A percentile compares a stretch with the other conserved stretches of the same genome.
phyloP scores from a whole-genome alignment of 2,888 invertebrate species.

The Quadriops clusia region DNA sequence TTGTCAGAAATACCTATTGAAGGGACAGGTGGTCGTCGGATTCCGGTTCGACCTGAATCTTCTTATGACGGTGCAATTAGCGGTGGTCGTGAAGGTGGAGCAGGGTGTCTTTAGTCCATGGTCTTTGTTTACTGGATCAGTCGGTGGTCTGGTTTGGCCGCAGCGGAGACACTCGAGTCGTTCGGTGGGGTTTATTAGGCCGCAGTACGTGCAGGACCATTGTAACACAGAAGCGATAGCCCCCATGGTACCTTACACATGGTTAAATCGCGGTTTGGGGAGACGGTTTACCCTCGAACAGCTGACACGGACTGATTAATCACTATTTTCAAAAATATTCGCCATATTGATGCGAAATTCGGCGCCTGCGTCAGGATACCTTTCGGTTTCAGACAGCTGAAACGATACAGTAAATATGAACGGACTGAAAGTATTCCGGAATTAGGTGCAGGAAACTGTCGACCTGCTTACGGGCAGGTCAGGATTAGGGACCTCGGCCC shows the following conservation, averaged over 20 bases:
- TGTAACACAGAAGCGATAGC: conserved; percentile 89
- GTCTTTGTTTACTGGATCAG: conserved; percentile 28
- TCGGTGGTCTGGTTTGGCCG: conserved; percentile 53
- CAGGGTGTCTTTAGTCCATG: conserved; percentile 19
- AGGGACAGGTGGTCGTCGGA: conserved; percentile 13
- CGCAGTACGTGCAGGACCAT: conserved; percentile 83
- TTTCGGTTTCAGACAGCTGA: too few species aligned
- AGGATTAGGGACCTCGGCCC: too few species aligned
- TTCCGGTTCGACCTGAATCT: conserved; percentile 22
- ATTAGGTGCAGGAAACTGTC: too few species aligned
- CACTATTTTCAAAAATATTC: conserved; percentile 14
- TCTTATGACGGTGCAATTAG: conserved; percentile 33
- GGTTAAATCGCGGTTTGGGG: too few species aligned
- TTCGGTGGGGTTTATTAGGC: conserved; percentile 81
- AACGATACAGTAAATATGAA: too few species aligned
- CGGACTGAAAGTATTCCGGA: too few species aligned
- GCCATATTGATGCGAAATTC: conserved; percentile 13
- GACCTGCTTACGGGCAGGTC: too few species aligned
- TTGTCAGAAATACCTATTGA: too few species aligned
- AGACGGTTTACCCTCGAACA: too few species aligned
- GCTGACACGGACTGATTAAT: conserved; percentile 7
- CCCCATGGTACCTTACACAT: conserved; percentile 60
- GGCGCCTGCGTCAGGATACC: conserved; percentile 12
- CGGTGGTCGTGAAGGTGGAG: conserved; percentile 24
- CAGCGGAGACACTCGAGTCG: conserved; percentile 74